Percentiles rank a stretch among this genome's conserved stretches.
Conservation (phyloP, 2,888 invertebrate species). For the Tyria jacobaeae region DNA sequence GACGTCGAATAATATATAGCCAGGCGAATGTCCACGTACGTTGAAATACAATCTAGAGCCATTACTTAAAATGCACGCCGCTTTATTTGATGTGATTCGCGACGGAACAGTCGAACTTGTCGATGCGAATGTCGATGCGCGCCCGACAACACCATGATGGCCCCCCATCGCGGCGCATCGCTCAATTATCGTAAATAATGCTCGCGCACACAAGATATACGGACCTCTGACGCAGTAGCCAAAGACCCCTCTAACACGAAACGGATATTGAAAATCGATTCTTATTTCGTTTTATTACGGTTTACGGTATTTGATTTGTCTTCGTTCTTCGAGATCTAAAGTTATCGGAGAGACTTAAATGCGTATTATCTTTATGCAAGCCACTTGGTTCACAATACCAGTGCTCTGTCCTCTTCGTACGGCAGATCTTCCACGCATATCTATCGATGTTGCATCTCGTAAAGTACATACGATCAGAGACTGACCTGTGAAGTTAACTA, state of each 20-base stretch:
- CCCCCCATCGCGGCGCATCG: constrained; percentile 86
- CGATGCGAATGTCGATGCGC: constrained; percentile 85
- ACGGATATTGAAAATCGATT: constrained; percentile 56
- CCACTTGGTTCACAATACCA: constrained; percentile 84
- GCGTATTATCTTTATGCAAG: constrained; percentile 86
- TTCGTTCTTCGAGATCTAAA: constrained; percentile 67
- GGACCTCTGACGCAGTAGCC: constrained; percentile 80
- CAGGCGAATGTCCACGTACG: constrained; percentile 81
- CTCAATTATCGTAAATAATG: constrained; percentile 87
- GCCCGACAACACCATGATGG: constrained; percentile 85
- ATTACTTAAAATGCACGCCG: constrained; percentile 86
- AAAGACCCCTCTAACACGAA: constrained; percentile 69
- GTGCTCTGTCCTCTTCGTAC: constrained; percentile 76
- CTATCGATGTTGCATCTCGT: constrained; percentile 79
- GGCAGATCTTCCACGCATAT: constrained; percentile 79
- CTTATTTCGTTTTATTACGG: constrained; percentile 63
- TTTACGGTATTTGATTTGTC: constrained; percentile 51
- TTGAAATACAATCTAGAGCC: constrained; percentile 85
- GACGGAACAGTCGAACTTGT: constrained; percentile 85
- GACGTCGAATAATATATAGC: constrained; percentile 84
- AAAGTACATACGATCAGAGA: constrained; percentile 69
- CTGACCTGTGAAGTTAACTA: constrained; percentile 58
- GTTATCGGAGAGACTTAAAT: constrained; percentile 74
- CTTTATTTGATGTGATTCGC: constrained; percentile 86
- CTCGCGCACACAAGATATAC: constrained; percentile 86